A percentile compares a stretch with the other conserved stretches of the same genome.
phyloP scores from a whole-genome alignment of 2,797 vertebrate species.

The Acrocephalus scirpaceus region DNA sequence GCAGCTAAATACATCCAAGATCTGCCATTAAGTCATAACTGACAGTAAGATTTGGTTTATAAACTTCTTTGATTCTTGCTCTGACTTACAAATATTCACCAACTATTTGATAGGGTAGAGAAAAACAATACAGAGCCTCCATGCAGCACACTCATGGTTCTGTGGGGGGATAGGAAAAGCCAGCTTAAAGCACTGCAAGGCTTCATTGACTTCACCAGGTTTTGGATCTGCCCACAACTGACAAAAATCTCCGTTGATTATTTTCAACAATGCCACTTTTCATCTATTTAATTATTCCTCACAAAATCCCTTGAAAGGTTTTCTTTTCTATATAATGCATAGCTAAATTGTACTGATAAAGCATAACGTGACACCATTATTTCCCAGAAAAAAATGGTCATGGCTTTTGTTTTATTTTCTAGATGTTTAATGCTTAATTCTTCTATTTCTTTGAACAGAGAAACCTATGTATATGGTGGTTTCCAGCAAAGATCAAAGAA shows the following conservation, averaged over 20 bases:
- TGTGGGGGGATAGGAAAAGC: not conserved
- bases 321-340: conserved; percentile 2
- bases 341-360: conserved; percentile 25
- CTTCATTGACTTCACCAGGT: not conserved
- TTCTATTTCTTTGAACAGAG: not conserved
- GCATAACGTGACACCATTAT: not conserved
- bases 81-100: not conserved
- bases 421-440: not conserved
- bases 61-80: not conserved
- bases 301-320: not conserved
- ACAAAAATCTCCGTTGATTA: not conserved
- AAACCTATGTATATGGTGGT: not conserved
- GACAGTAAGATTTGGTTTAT: not conserved
- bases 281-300: not conserved
- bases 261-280: not conserved
- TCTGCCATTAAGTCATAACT: not conserved
- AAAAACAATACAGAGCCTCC: not conserved
- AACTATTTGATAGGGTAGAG: not conserved
- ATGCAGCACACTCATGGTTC: not conserved
- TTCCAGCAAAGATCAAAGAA: conserved; percentile 51
- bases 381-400: not conserved
- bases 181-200: not conserved
- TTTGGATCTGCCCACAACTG: not conserved
- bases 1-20: not conserved
- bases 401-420: conserved; percentile 16